phyloP scores from a whole-genome alignment of 1,140 invertebrate genomes.

The Melanaphis sacchari region DNA sequence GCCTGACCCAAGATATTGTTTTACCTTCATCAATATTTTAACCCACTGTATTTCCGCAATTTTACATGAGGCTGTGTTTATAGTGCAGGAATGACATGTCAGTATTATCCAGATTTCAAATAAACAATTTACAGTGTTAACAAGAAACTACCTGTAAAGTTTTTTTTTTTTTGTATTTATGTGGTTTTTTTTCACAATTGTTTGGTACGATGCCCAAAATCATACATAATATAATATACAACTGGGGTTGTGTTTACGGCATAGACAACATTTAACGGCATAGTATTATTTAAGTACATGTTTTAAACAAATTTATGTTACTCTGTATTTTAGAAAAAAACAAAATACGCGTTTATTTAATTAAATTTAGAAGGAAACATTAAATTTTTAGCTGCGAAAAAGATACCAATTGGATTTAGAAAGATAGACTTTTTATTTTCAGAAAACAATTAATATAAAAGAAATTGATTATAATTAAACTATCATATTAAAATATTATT shows the following conservation, averaged over 20 bases:
- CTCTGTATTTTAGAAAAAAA: background rate
- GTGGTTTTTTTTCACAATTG: background rate
- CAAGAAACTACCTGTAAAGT: background rate
- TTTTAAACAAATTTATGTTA: background rate
- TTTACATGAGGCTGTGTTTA: background rate
- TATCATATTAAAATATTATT: background rate
- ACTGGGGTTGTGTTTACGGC: background rate
- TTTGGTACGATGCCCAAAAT: background rate
- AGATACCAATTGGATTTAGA: background rate
- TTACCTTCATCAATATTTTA: conserved; percentile 9
- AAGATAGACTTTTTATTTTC: background rate
- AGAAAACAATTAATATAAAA: background rate
- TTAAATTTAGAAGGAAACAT: background rate
- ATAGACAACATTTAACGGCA: background rate
- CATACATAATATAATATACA: background rate
- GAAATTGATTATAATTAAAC: background rate
- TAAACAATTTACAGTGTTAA: conserved; percentile 8
- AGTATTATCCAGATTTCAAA: background rate
- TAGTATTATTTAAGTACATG: background rate
- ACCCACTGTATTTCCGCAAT: background rate
- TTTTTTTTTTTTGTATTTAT: background rate
- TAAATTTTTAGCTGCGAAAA: background rate
- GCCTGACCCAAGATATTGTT: background rate
- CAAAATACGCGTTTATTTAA: background rate
- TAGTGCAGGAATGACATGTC: background rate